These are phyloP conservation scores for Rousettus leschenaultii DNA, from an alignment of 2,113 vertebrate genomes.

Conservation along the genomic window DNA sequence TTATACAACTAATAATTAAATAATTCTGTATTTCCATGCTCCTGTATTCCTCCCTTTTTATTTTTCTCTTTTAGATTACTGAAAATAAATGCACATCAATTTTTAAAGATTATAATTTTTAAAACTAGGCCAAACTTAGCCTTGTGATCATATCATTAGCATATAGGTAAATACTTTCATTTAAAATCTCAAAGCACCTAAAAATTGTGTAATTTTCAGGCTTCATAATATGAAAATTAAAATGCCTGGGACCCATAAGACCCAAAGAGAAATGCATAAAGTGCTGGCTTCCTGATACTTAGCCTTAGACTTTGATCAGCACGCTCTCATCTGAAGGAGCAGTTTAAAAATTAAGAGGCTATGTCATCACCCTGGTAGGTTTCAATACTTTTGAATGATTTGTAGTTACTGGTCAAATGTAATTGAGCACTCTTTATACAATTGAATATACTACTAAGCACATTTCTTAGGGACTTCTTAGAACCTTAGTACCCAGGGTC, in stretches of 20 bases:
- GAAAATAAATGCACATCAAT: not conserved
- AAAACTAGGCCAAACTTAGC: not conserved
- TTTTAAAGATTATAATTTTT: constrained; percentile 16
- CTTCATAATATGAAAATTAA: not conserved
- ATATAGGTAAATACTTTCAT: not conserved
- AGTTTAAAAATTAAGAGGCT: constrained; percentile 16
- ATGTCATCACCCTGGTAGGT: not conserved
- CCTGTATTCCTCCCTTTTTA: not conserved
- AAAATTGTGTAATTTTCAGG: not conserved
- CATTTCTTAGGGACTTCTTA: not conserved
- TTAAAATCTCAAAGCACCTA: not conserved
- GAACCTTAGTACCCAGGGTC: not conserved
- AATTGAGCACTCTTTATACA: not conserved
- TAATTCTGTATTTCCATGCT: not conserved
- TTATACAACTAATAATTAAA: constrained; percentile 16
- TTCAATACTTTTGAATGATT: not conserved
- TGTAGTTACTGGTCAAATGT: not conserved
- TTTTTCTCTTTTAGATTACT: constrained; percentile 5
- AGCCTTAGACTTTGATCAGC: not conserved
- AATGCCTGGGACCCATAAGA: not conserved
- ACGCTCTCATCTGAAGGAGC: not conserved
- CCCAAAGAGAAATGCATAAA: not conserved
- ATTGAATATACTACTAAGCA: not conserved
- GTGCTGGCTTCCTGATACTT: not conserved
- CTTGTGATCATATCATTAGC: not conserved